Evolutionary conservation across 2,888 invertebrate genomes (phyloP).

Genomic region (Caenorhabditis afra): DNA sequence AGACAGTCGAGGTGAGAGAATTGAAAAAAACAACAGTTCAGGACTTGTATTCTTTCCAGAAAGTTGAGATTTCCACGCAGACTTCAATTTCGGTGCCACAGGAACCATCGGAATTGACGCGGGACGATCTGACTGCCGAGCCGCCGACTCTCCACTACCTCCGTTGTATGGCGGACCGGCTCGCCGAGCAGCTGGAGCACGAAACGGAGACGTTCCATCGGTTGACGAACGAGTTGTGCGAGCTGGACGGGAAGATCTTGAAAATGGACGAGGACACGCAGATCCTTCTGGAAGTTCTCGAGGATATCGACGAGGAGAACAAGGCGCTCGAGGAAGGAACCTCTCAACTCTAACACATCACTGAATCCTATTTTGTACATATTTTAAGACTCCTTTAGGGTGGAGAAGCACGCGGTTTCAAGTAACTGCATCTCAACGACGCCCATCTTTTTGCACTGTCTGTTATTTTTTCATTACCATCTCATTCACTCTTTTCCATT

Average conservation of each 20-base stretch:
- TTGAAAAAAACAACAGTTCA: too few species aligned
- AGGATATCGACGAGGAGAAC: constrained; percentile 38
- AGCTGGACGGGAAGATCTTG: constrained; percentile 15
- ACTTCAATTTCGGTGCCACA: constrained; percentile 30
- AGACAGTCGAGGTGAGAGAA: constrained; percentile 35
- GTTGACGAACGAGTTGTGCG: constrained; percentile 14
- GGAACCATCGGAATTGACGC: constrained; percentile 19
- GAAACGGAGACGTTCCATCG: constrained; percentile 13
- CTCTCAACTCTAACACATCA: constrained; percentile 15
- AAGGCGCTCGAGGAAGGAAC: constrained; percentile 21
- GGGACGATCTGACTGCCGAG: constrained; percentile 23
- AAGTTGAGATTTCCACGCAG: constrained; percentile 15
- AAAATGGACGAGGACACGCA: constrained; percentile 33
- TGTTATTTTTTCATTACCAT: too few species aligned
- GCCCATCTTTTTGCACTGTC: too few species aligned
- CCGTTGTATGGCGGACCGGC: constrained; percentile 27
- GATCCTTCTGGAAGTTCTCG: constrained; percentile 38
- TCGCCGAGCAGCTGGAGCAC: constrained; percentile 30
- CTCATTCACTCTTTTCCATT: too few species aligned
- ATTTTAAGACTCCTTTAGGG: constrained; percentile 6
- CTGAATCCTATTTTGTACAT: constrained; percentile 16
- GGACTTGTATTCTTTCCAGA: constrained; percentile 6
- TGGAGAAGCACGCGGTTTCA: too few species aligned
- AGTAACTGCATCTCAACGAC: too few species aligned
- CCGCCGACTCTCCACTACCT: constrained; percentile 42